Evolutionary conservation across 2,113 vertebrate genomes (phyloP), one percentile per base, ranked within the genome.

Genomic region (Anhinga rufa): DNA sequence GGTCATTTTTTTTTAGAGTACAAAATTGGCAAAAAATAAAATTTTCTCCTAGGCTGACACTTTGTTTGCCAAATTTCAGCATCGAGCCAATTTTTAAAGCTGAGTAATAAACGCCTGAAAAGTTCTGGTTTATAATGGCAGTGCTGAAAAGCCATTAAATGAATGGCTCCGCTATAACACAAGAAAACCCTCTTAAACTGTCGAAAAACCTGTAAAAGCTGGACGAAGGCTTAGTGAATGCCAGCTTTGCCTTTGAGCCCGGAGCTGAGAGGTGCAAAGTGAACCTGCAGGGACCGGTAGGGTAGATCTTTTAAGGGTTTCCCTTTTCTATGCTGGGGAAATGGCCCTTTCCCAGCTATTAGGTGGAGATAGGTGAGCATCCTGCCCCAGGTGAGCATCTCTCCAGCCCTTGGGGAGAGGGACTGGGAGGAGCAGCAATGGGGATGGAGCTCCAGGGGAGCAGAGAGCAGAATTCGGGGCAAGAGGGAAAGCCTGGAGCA

Each of bases 111-210:
- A 97, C 96, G 96, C 97, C 96, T 97, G 93, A 92, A 54, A 92
- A 96, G 86, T 92, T 88, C 97, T 96, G 95, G 90, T 97, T 97
- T 97, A 92, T 96, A 96, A 97, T 97, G 95, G 95, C 95, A 93
- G 90, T 92, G 92, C 94, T 95, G 93, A 97, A 96, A 97, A 97
- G 93, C 95, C 93, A 84, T 97, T 96, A 96, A 95, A 88, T 46
- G 90, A 94, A 90, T 83, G 87, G 84, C 89, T 91, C 86, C 0
- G 28, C 86, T 88, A 3, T 88, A 95, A 86, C 86, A 93, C 65
- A 32, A 90, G 88, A 88, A 96, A 95, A 80, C 61, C 55, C 85
- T 82, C 88, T 97, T 93, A 86, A 96, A 86, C 52, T 94, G 84
- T 87, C 1, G 1, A 76, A 90, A 93, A 91, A 60, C 68, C 52